These are phyloP conservation scores for Drosophila simulans DNA, from an alignment of 1,140 invertebrate species.

Conservation along the genomic window DNA sequence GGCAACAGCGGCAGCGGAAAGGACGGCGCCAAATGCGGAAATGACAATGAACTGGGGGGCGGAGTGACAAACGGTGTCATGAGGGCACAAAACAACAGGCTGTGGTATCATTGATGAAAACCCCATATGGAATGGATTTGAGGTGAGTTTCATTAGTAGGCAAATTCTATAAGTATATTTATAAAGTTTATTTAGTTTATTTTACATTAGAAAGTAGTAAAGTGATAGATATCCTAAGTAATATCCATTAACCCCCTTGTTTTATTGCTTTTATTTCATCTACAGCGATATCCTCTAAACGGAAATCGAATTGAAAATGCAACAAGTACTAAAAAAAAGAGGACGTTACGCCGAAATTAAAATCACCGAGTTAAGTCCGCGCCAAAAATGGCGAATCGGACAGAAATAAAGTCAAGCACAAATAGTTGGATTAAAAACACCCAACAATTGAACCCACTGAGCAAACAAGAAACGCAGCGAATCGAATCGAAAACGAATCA, in stretches of 20 bases:
- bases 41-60: constrained; percentile 17
- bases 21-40: constrained; percentile 18
- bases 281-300: constrained; percentile 56
- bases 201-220: too few relatives aligned
- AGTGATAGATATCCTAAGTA: too few relatives aligned
- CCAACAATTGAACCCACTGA: constrained; percentile 73
- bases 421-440: constrained; percentile 40
- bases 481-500: constrained; percentile 39
- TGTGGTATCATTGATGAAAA: constrained; percentile 84
- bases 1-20: constrained; percentile 28
- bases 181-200: too few relatives aligned
- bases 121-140: constrained; percentile 79
- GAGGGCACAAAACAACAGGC: constrained; percentile 80
- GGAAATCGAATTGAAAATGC: constrained; percentile 40
- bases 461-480: constrained; percentile 46
- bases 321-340: constrained; percentile 14
- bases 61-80: constrained; percentile 52
- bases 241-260: too few relatives aligned
- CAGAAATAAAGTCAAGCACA: constrained; percentile 28
- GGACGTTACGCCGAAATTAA: constrained; percentile 31
- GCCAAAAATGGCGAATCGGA: not conserved
- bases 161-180: too few relatives aligned
- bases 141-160: constrained; percentile 53
- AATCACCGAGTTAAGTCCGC: constrained; percentile 23
- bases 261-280: not conserved